A percentile compares a stretch with the other conserved stretches of the same genome.
These are phyloP conservation scores for Chionis minor DNA, from an alignment of 2,113 vertebrate species.

Conservation along the genomic window DNA sequence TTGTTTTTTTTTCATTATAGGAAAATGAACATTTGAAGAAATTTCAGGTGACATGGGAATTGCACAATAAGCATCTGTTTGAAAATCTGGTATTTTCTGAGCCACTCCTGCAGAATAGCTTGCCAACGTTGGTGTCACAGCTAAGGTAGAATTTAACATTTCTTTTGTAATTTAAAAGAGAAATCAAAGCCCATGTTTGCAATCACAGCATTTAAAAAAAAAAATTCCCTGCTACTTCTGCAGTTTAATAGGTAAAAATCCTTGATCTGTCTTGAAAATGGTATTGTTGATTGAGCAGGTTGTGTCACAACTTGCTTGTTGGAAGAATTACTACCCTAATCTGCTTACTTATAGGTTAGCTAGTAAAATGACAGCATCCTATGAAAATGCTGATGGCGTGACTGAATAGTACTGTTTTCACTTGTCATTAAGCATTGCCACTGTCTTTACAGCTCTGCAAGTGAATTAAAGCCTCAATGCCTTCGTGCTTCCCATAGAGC, in stretches of 20 bases:
- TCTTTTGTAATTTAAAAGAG: neutral
- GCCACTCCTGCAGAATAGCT: slow-evolving; percentile 90
- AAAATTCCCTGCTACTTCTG: neutral
- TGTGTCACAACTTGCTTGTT: neutral
- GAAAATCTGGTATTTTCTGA: slow-evolving; percentile 98
- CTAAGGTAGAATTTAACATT: slow-evolving; percentile 80
- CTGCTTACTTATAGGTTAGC: neutral
- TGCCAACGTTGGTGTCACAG: slow-evolving; percentile 90
- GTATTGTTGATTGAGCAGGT: neutral
- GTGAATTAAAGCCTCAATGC: neutral
- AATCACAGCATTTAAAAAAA: neutral
- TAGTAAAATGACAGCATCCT: neutral
- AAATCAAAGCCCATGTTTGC: neutral
- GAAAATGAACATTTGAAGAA: slow-evolving; percentile 96
- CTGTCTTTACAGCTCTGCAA: neutral
- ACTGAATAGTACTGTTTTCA: neutral
- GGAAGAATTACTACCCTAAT: neutral
- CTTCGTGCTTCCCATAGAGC: neutral
- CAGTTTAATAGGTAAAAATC: neutral
- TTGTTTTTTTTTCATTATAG: slow-evolving; percentile 57
- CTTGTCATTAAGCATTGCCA: neutral
- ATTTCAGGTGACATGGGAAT: slow-evolving; percentile 98
- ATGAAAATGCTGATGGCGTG: neutral
- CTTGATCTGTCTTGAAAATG: neutral
- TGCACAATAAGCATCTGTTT: slow-evolving; percentile 98